These are phyloP conservation scores for Takifugu flavidus DNA, from an alignment of 2,113 vertebrate species.

Conservation along the genomic window DNA sequence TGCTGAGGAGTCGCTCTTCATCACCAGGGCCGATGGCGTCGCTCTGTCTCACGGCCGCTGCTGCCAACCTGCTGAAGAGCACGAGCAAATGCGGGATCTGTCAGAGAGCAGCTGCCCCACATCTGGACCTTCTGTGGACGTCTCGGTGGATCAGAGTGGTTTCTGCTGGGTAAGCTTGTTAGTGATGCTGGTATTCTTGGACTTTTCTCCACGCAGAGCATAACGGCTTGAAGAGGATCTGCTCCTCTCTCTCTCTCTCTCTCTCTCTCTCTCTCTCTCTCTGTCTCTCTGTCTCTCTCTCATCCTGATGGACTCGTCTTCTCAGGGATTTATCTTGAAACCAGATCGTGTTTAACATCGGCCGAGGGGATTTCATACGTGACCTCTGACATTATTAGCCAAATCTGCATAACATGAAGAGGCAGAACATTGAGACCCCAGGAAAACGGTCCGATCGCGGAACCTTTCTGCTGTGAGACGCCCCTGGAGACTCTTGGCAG, in stretches of 20 bases:
- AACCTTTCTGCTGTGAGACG: too few relatives aligned
- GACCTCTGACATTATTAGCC: too few relatives aligned
- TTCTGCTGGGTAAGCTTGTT: conserved; percentile 25
- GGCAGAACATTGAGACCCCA: too few relatives aligned
- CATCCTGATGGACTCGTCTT: too few relatives aligned
- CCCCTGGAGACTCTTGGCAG: too few relatives aligned
- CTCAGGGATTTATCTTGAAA: too few relatives aligned
- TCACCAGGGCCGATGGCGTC: conserved; percentile 6
- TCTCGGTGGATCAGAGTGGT: conserved; percentile 28
- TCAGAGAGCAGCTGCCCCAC: conserved; percentile 11
- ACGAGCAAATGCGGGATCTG: conserved; percentile 12
- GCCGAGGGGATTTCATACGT: too few relatives aligned
- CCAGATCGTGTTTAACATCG: too few relatives aligned
- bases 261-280: too few relatives aligned
- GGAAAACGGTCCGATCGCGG: too few relatives aligned
- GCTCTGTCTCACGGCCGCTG: not conserved
- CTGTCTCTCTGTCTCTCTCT: too few relatives aligned
- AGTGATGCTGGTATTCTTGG: conserved; percentile 39
- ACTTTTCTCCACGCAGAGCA: conserved; percentile 21
- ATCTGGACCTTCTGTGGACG: conserved; percentile 15
- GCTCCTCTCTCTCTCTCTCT: not conserved
- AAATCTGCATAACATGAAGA: too few relatives aligned
- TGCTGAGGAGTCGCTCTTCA: conserved; percentile 7
- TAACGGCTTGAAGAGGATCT: conserved; percentile 19
- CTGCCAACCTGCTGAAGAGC: not conserved